Conservation (phyloP, 2,113 vertebrate genomes). For the Phoxinus phoxinus region DNA sequence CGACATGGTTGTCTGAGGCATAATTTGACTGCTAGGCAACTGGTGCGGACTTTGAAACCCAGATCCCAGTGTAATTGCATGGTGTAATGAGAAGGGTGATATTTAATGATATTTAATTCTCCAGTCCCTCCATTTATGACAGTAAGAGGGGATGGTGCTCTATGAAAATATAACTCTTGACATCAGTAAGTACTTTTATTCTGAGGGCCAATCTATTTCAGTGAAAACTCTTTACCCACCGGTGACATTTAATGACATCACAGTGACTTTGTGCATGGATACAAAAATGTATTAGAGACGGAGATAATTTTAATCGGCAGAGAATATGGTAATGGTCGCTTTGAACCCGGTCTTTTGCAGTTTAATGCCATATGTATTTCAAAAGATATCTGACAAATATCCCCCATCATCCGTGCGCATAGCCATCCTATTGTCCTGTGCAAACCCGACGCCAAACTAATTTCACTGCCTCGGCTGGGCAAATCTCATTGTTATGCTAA, state of each 20-base stretch:
- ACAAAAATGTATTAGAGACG: slow-evolving; percentile 27
- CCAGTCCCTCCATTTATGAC: slow-evolving; percentile 42
- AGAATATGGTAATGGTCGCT: slow-evolving; percentile 33
- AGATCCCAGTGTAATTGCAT: slow-evolving; percentile 48
- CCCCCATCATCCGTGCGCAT: not conserved
- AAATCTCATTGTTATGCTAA: slow-evolving; percentile 40
- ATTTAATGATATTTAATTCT: slow-evolving; percentile 57
- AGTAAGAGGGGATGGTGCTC: slow-evolving; percentile 40
- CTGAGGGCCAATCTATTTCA: slow-evolving; percentile 24
- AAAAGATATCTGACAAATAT: slow-evolving; percentile 37
- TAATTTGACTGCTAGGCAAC: slow-evolving; percentile 28
- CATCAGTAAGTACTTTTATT: slow-evolving; percentile 34
- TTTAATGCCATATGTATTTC: slow-evolving; percentile 10
- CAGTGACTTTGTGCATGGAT: slow-evolving; percentile 21
- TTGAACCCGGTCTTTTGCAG: not conserved
- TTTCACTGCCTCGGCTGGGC: slow-evolving; percentile 32
- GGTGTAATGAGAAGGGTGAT: slow-evolving; percentile 56
- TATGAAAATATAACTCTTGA: slow-evolving; percentile 43
- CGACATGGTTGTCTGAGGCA: slow-evolving; percentile 40
- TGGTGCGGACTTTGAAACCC: slow-evolving; percentile 38
- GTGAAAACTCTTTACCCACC: slow-evolving; percentile 31
- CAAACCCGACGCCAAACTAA: slow-evolving; percentile 34
- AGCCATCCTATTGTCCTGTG: not conserved
- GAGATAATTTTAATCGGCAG: slow-evolving; percentile 22
- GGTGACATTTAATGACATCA: slow-evolving; percentile 40